Base-by-base conservation (phyloP, 2,113 vertebrate genomes). In the Electrona antarctica region DNA sequence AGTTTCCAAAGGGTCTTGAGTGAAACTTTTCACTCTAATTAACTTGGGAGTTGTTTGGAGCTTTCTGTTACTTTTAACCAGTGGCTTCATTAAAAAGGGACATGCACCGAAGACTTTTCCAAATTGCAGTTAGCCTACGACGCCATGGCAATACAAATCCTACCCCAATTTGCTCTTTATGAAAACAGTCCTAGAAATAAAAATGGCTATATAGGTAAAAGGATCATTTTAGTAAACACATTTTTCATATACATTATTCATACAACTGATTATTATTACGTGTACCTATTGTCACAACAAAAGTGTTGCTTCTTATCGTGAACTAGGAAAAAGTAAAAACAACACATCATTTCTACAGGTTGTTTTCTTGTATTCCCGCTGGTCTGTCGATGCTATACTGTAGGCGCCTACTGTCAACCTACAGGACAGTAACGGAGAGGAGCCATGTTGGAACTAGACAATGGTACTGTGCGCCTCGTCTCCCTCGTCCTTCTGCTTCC, bases 401-500 rank as follows among this genome's bases (percentile, higher is more conserved):
- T 0, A 62, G 76, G 66, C 64, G 84, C 82, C 73, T 87, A 83
- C 48, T 48, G 74, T 77, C 72, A 80, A 78, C 60, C 85, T 88
- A 90, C 78, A 79, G 77, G 86, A 87, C 74, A 78, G 54, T 41
- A 41, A 78, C 74, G 73, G 58, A 76, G 81, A 88, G 83, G 85
- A 85, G 73, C 71, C 73, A 11, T 57, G 73, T 76, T 67, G 81
- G 33, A 72, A 72, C 75, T 12, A 47, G 75, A 2, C 33, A 41
- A 41, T 41, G 74, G 62, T 59, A 55, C 69, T 28, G 54, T 41
- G 60, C 61, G 0, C 66, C 46, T 47, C 29, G 65, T 59, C 54
- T 11, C 60, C 64, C 66, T 74, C 72, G n/a, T n/a, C n/a, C 58
- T 78, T 69, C 55, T 72, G 68, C 60, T n/a, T 9, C 70, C 61